These are phyloP conservation scores for Pristionchus fissidentatus DNA, from an alignment of 2,888 invertebrate species.

Conservation along the genomic window DNA sequence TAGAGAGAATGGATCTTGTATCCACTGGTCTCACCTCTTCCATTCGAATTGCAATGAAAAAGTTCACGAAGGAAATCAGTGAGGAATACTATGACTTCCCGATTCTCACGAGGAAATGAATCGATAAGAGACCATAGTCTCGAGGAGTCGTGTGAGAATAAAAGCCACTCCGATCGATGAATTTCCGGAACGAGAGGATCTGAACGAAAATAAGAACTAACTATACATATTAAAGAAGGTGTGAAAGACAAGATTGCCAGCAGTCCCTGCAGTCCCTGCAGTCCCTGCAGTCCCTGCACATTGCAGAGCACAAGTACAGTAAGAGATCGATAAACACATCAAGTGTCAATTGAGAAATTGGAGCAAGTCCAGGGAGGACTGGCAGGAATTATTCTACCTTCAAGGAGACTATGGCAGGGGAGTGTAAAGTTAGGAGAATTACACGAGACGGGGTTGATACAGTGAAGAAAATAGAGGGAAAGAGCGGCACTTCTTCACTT, in stretches of 20 bases:
- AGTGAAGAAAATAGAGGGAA: too few species aligned
- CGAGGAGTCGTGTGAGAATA: slow-evolving; percentile 44
- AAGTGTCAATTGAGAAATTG: too few species aligned
- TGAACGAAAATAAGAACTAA: slow-evolving; percentile 16
- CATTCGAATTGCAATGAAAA: slow-evolving; percentile 43
- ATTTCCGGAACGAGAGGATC: slow-evolving; percentile 52
- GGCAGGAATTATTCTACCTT: too few species aligned
- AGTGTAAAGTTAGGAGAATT: too few species aligned
- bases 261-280: too few species aligned
- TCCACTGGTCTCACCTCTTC: slow-evolving; percentile 48
- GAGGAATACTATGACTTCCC: slow-evolving; percentile 50
- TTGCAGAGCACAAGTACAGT: too few species aligned
- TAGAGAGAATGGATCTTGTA: not conserved
- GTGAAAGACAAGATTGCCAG: not conserved
- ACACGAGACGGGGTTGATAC: too few species aligned
- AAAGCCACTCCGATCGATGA: slow-evolving; percentile 43
- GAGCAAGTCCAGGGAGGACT: too few species aligned
- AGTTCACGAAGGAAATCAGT: slow-evolving; percentile 52
- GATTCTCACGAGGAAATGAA: slow-evolving; percentile 49
- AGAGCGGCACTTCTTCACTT: too few species aligned
- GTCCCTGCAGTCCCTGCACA: too few species aligned
- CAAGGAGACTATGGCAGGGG: too few species aligned
- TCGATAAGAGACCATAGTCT: slow-evolving; percentile 51
- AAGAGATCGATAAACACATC: too few species aligned
- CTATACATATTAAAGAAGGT: not conserved